Conservation (phyloP, 2,888 invertebrate species). For the Listrodromus nycthemerus region DNA sequence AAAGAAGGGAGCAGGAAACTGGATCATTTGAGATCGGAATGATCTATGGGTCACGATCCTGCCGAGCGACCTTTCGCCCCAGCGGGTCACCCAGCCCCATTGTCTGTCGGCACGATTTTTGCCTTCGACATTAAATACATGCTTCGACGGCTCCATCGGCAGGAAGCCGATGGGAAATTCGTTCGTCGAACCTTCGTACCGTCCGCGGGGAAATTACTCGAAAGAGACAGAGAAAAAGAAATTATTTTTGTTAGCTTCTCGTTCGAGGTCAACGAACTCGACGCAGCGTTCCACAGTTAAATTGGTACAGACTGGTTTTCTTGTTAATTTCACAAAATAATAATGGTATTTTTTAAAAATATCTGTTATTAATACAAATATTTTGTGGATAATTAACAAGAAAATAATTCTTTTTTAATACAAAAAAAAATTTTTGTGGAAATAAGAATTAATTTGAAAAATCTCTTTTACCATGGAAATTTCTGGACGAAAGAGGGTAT, state of each 20-base stretch:
- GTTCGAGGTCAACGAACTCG: neutral
- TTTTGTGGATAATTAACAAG: neutral
- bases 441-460: neutral
- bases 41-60: slow-evolving; percentile 78
- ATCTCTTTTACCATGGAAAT: neutral
- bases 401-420: slow-evolving; percentile 5
- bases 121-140: slow-evolving; percentile 34
- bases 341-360: neutral
- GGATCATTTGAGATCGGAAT: slow-evolving; percentile 74
- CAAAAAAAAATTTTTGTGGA: neutral
- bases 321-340: neutral
- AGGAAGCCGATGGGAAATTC: slow-evolving; percentile 64
- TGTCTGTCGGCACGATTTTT: slow-evolving; percentile 72
- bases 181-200: slow-evolving; percentile 12
- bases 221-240: neutral
- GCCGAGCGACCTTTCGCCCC: slow-evolving; percentile 72
- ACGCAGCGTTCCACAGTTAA: neutral
- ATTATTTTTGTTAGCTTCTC: neutral
- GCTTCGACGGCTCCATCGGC: slow-evolving; percentile 53
- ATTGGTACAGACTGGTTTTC: neutral
- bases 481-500: too few species aligned
- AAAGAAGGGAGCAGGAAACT: slow-evolving; percentile 61
- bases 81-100: slow-evolving; percentile 69
- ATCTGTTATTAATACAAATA: neutral
- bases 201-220: neutral